Base-by-base conservation (phyloP, 2,888 invertebrate species). In the Therioaphis trifolii region DNA sequence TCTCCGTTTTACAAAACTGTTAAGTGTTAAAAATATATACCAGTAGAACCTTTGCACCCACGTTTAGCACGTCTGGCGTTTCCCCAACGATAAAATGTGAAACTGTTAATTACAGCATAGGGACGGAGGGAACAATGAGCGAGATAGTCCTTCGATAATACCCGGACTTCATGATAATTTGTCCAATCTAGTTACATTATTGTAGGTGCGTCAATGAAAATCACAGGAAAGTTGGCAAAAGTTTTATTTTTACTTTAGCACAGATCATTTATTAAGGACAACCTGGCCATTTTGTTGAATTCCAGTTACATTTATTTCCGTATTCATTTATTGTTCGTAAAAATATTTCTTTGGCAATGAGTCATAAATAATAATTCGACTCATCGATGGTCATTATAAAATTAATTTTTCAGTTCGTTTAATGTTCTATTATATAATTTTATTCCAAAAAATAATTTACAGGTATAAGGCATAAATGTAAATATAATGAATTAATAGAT, bases 81-180 rank as follows among this genome's bases (percentile, higher is more conserved):
- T 58, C 69, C 58, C 68, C 79, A 69, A 69, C 43, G 55, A 71
- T 61, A 46, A 61, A 80, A 7, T 68, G 43, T 4, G 12, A 18
- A 29, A 35, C 27, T 58, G 4, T 52, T 49, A 46, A 49, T 66
- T 18, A 15, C 21, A 9, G 55, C 12, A 24, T 2, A 61, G 29
- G 4, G 29, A 66, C 29, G 21, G 12, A 40, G 52, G 40, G 7
- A 68, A 52, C 78, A 78, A 78, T 52, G 21, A 46, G 29, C 5
- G 29, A 43, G 27, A 69, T 49, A 69, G 78, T 69, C 79, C 79
- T 79, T 79, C 79, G 15, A 52, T 68, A 21, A 77, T 35, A 58
- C 21, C 21, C 2, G 21, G 14, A 55, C 4, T 35, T 49, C 21
- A 24, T 76, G 61, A 46, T 29, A 9, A 66, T 29, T 66, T 78